These are phyloP conservation scores for Ips typographus DNA, from an alignment of 1,140 invertebrate genomes.

Conservation along the genomic window DNA sequence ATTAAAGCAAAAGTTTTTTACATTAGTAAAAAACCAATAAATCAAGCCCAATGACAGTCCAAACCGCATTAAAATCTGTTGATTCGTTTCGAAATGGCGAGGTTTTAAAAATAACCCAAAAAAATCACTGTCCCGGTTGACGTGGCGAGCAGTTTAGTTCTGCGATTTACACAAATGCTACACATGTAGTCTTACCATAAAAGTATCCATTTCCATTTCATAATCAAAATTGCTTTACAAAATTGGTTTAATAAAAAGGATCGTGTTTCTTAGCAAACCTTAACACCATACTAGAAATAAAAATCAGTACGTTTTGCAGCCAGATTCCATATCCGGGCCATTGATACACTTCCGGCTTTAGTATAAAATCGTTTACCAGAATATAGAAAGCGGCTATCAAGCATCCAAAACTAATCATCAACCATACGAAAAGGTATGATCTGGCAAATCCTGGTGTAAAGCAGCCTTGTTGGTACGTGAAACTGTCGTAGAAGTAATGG, in stretches of 20 bases:
- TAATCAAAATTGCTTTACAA: neutral
- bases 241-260: constrained; percentile 21
- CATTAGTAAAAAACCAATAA: no score
- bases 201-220: neutral
- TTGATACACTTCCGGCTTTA: constrained; percentile 20
- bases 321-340: constrained; percentile 41
- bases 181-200: no score
- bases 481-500: constrained; percentile 27
- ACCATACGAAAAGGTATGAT: constrained; percentile 32
- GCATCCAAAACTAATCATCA: constrained; percentile 38
- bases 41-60: no score
- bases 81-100: no score
- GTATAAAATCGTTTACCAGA: constrained; percentile 39
- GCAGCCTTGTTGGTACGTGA: constrained; percentile 22
- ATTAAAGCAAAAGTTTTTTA: no score
- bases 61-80: no score
- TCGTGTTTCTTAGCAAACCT: constrained; percentile 37
- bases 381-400: constrained; percentile 37
- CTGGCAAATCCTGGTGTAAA: constrained; percentile 28
- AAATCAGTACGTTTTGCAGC: constrained; percentile 39
- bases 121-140: no score
- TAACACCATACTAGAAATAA: constrained; percentile 34
- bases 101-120: no score
- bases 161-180: no score
- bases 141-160: no score